Conservation (phyloP, 2,113 vertebrate species). For the Microcebus murinus region DNA sequence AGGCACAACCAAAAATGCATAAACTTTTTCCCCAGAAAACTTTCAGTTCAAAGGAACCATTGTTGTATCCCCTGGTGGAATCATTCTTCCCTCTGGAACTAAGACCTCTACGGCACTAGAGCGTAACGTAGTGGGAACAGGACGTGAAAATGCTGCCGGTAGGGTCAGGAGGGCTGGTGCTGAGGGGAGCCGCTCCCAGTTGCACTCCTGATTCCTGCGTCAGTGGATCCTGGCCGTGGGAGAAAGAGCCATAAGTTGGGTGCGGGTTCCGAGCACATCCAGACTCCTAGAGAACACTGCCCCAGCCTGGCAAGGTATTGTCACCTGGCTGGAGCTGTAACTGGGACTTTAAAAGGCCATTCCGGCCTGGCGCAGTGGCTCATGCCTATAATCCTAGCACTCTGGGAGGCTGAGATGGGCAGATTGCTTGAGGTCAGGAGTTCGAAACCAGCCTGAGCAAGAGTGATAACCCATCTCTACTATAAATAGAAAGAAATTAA, state of each 20-base stretch:
- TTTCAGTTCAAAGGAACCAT: not conserved
- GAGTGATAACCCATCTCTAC: too few relatives aligned
- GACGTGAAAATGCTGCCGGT: not conserved
- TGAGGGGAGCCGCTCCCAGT: not conserved
- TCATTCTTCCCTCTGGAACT: not conserved
- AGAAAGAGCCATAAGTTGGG: not conserved
- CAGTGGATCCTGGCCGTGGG: fast-evolving
- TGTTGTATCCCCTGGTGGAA: not conserved
- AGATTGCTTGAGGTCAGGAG: too few relatives aligned
- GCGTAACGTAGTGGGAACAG: not conserved
- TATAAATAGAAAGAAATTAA: too few relatives aligned
- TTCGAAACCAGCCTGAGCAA: too few relatives aligned
- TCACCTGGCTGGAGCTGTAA: not conserved
- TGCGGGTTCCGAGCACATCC: not conserved
- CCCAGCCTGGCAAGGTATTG: not conserved
- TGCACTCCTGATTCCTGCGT: not conserved
- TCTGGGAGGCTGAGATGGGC: too few relatives aligned
- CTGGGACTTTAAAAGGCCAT: not conserved
- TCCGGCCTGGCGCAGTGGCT: not conserved
- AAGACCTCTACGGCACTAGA: not conserved
- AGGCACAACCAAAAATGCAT: not conserved
- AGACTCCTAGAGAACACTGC: not conserved
- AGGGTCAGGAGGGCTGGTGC: not conserved
- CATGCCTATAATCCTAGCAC: too few relatives aligned
- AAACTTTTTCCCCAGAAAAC: not conserved